Conservation (phyloP, 1,140 invertebrate genomes). For the Drosophila takahashii region DNA sequence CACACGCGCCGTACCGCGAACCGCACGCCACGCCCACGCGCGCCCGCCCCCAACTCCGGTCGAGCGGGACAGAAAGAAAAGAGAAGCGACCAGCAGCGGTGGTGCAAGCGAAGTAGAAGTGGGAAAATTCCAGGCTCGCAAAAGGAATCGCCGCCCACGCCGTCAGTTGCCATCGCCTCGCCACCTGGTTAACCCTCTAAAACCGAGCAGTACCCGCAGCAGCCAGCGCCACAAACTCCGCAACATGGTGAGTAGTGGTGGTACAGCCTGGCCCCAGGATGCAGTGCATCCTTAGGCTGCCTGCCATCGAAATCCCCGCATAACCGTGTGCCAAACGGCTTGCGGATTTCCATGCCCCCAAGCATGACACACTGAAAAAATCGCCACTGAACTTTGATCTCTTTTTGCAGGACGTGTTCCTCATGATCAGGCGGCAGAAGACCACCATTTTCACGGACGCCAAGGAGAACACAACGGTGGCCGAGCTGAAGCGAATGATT, state of each 20-base stretch:
- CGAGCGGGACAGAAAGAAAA: not conserved
- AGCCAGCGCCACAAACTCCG: conserved; percentile 48
- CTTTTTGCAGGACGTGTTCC: conserved; percentile 94
- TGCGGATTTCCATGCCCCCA: not conserved
- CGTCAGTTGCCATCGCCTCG: conserved; percentile 5
- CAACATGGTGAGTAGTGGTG: conserved; percentile 59
- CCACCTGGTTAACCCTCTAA: conserved; percentile 5
- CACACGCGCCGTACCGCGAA: conserved; percentile 9
- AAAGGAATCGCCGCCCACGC: conserved; percentile 68
- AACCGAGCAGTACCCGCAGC: not conserved
- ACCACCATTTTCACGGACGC: conserved; percentile 99
- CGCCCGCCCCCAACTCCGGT: conserved; percentile 14
- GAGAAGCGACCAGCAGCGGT: conserved; percentile 41
- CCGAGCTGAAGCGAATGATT: conserved; percentile 98
- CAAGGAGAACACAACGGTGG: conserved; percentile 96
- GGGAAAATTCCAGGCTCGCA: conserved; percentile 54
- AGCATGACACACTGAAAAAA: conserved; percentile 10
- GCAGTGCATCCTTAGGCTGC: no score
- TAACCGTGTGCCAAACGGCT: not conserved
- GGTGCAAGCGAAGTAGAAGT: conserved; percentile 62
- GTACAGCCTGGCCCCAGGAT: not conserved
- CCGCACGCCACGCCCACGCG: conserved; percentile 13
- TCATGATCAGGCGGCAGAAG: conserved; percentile 98
- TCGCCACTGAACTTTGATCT: conserved; percentile 64
- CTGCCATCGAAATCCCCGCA: not conserved